These are phyloP conservation scores for Myotis brandtii DNA, from an alignment of 2,113 vertebrate genomes.

Conservation along the genomic window DNA sequence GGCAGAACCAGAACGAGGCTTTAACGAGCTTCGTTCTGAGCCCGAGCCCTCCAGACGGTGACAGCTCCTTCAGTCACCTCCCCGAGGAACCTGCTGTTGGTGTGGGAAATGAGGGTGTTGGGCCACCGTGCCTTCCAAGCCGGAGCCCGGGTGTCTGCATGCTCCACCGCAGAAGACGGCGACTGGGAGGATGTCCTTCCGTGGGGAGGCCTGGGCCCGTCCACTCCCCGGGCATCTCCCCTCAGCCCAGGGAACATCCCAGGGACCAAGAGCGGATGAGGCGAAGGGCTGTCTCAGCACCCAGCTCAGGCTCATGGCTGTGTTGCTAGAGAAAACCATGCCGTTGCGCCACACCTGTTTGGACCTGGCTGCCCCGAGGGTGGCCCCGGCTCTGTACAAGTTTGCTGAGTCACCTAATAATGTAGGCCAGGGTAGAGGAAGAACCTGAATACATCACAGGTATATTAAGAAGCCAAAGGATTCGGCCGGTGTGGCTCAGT, in stretches of 20 bases:
- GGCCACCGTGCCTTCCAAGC: background rate
- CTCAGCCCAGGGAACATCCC: background rate
- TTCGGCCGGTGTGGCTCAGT: too few relatives aligned
- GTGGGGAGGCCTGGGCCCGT: background rate
- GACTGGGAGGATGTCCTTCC: background rate
- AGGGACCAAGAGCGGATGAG: background rate
- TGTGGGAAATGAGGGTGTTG: rapidly evolving
- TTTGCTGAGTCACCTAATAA: background rate
- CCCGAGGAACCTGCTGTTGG: background rate
- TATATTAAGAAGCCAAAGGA: background rate
- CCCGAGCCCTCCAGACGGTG: background rate
- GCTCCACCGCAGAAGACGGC: too few relatives aligned
- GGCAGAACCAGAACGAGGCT: background rate
- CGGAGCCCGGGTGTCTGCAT: background rate
- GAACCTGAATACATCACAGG: background rate
- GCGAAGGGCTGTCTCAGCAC: background rate
- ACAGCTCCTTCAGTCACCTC: background rate
- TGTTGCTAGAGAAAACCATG: background rate
- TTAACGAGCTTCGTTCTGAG: background rate
- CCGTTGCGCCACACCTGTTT: background rate
- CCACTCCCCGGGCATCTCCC: too few relatives aligned
- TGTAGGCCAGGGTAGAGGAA: background rate
- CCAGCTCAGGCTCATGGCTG: background rate
- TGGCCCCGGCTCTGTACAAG: background rate
- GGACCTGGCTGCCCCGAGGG: background rate